Evolutionary conservation across 2,113 vertebrate species (phyloP).

Genomic region (Stercorarius parasiticus): DNA sequence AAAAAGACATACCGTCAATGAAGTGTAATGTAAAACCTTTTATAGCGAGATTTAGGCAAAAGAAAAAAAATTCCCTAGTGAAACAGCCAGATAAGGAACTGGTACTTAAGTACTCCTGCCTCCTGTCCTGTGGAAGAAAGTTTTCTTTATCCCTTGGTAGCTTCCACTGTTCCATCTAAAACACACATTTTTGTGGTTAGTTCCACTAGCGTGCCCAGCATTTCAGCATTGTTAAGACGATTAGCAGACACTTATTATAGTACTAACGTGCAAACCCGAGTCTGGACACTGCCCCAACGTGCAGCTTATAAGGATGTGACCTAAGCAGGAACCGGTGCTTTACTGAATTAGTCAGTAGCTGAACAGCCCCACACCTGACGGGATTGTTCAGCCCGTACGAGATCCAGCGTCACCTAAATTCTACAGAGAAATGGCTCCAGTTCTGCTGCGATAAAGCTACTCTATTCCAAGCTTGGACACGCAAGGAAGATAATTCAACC

Average conservation of each 20-base stretch:
- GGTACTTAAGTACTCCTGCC: background rate
- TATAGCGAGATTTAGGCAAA: accelerated
- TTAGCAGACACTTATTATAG: background rate
- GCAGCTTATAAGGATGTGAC: background rate
- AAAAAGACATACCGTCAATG: background rate
- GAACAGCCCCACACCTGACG: too few species aligned
- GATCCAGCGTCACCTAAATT: background rate
- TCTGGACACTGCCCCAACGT: background rate
- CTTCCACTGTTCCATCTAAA: background rate
- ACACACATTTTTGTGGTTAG: background rate
- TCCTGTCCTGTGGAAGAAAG: background rate
- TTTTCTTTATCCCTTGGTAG: background rate
- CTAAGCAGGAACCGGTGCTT: background rate
- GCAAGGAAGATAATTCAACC: background rate
- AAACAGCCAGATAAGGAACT: background rate
- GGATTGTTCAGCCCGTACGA: background rate
- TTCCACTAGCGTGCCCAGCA: background rate
- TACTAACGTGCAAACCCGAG: accelerated
- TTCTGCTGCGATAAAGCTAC: background rate
- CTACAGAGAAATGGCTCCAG: accelerated
- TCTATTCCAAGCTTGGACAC: background rate
- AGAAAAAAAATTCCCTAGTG: background rate
- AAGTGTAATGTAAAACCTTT: background rate
- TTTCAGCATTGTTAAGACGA: background rate
- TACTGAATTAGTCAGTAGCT: background rate